A percentile compares a stretch with the other conserved stretches of the same genome.
Evolutionary conservation across 2,888 invertebrate species (phyloP).

Genomic region (Thymelicus acteon): DNA sequence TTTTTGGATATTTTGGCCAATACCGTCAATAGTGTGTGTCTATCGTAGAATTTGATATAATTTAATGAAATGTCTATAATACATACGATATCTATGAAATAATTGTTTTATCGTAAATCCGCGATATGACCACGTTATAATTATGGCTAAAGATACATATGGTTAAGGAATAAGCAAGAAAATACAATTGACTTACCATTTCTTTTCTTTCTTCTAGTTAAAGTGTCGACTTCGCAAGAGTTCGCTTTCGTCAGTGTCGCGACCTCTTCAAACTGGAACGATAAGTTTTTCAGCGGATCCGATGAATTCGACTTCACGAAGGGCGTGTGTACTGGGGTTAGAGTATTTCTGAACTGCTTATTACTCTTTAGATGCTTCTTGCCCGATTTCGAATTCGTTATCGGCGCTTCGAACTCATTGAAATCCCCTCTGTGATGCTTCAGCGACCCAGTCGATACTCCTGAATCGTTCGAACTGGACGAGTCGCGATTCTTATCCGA

Average conservation of each 20-base stretch:
- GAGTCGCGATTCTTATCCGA: slow-evolving; percentile 88
- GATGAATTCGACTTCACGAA: slow-evolving; percentile 87
- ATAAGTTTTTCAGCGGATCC: slow-evolving; percentile 86
- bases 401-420: slow-evolving; percentile 84
- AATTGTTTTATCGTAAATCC: too few relatives aligned
- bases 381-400: slow-evolving; percentile 77
- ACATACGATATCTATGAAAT: too few relatives aligned
- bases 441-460: slow-evolving; percentile 87
- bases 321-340: slow-evolving; percentile 80
- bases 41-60: too few relatives aligned
- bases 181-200: slow-evolving; percentile 58
- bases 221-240: slow-evolving; percentile 86
- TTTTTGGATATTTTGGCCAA: too few relatives aligned
- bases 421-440: slow-evolving; percentile 86
- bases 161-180: too few relatives aligned
- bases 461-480: slow-evolving; percentile 89
- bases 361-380: slow-evolving; percentile 75
- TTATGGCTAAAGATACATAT: too few relatives aligned
- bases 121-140: too few relatives aligned
- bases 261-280: slow-evolving; percentile 87
- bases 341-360: slow-evolving; percentile 73
- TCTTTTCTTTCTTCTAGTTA: slow-evolving; percentile 80
- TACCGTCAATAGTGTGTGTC: too few relatives aligned
- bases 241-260: slow-evolving; percentile 85
- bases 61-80: too few relatives aligned